Percentiles rank a stretch among this genome's conserved stretches.
phyloP scores from a whole-genome alignment of 2,888 invertebrate species.

The Pilophorus perplexus region DNA sequence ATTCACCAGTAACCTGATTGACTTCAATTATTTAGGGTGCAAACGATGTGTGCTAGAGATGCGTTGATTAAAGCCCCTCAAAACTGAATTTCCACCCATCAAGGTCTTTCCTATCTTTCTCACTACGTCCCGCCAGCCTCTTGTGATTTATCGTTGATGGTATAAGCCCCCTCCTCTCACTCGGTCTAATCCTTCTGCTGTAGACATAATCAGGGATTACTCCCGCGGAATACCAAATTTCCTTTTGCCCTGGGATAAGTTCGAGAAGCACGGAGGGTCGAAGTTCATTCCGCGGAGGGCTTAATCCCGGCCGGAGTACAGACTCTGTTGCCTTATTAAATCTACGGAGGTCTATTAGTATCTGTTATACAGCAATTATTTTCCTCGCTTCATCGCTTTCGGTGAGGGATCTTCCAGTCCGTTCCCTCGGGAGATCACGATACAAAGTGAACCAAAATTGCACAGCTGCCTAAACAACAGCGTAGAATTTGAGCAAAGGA shows the following conservation, averaged over 20 bases:
- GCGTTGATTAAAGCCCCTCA: constrained; percentile 14
- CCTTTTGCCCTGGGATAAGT: constrained; percentile 10
- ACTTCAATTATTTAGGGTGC: too few relatives aligned
- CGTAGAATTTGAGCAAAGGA: too few relatives aligned
- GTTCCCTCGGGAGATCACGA: too few relatives aligned
- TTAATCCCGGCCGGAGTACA: neutral
- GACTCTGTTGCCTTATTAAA: neutral
- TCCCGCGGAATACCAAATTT: constrained; percentile 11
- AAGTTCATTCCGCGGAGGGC: neutral
- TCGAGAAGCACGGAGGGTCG: neutral
- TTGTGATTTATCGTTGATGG: constrained; percentile 16
- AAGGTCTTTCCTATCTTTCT: constrained; percentile 3
- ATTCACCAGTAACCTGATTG: too few relatives aligned
- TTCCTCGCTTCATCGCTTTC: constrained; percentile 4
- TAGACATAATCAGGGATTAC: constrained; percentile 8
- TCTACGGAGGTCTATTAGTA: constrained; percentile 10
- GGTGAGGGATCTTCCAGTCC: neutral
- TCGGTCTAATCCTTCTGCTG: constrained; percentile 9
- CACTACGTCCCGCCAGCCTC: neutral
- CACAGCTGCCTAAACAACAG: too few relatives aligned
- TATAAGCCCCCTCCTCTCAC: constrained; percentile 6
- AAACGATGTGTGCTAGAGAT: too few relatives aligned
- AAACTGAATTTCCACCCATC: constrained; percentile 5
- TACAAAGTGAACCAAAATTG: too few relatives aligned
- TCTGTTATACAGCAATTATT: constrained; percentile 19